Percentiles rank a stretch among this genome's conserved stretches.
Evolutionary conservation across 2,113 vertebrate species (phyloP).

Genomic region (Pteronura brasiliensis): DNA sequence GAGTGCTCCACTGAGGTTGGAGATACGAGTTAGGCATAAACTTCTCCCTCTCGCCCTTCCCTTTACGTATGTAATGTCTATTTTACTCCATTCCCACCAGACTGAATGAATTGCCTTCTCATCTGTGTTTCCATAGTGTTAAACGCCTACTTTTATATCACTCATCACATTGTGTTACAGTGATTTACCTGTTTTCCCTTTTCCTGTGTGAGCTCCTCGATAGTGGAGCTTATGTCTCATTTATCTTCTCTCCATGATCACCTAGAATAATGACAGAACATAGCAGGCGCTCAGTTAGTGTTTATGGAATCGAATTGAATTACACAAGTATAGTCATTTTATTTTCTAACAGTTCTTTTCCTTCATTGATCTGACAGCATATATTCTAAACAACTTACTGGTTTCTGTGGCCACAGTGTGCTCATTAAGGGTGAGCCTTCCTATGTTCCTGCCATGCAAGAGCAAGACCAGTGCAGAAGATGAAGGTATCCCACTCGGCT

Average conservation of each 20-base stretch:
- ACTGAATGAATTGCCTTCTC: background rate
- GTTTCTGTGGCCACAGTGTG: background rate
- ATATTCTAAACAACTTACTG: conserved; percentile 8
- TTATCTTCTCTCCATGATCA: conserved; percentile 10
- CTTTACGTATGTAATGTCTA: background rate
- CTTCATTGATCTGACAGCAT: background rate
- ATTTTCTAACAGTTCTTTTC: conserved; percentile 47
- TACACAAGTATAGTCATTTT: conserved; percentile 34
- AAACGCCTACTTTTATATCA: background rate
- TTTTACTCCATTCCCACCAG: background rate
- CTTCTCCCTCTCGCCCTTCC: background rate
- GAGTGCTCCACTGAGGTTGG: background rate
- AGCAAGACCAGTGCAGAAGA: background rate
- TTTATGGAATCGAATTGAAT: conserved; percentile 28
- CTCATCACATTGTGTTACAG: background rate
- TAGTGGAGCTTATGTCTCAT: background rate
- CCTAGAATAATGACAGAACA: conserved; percentile 9
- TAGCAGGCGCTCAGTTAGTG: conserved; percentile 35
- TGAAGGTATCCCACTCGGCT: background rate
- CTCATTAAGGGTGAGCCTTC: background rate
- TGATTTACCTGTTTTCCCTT: background rate
- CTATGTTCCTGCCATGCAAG: background rate
- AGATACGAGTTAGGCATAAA: background rate
- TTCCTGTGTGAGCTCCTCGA: background rate
- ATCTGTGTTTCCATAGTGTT: background rate